Evolutionary conservation across 2,113 vertebrate species (phyloP).

Genomic region (Cynoglossus semilaevis): DNA sequence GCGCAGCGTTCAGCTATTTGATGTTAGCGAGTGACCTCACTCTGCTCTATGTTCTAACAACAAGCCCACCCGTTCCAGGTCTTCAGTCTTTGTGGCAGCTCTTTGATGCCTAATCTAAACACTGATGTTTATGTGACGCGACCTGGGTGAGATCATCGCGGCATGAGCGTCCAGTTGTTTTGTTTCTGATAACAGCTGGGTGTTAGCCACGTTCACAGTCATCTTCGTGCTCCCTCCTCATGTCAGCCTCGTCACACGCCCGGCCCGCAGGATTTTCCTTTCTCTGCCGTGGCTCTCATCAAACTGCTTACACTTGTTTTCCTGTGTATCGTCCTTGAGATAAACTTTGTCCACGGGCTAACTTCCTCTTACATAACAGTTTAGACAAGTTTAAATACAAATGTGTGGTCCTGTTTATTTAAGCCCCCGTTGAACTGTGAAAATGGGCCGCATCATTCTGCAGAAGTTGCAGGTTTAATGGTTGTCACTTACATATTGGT

Average conservation of each 20-base stretch:
- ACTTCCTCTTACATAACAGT: constrained; percentile 1
- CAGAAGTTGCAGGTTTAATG: too few species aligned
- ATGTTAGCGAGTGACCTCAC: constrained; percentile 59
- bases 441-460: background rate
- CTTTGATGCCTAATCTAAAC: constrained; percentile 67
- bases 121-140: constrained; percentile 49
- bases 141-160: constrained; percentile 50
- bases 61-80: constrained; percentile 55
- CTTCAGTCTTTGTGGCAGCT: constrained; percentile 55
- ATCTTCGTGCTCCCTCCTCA: constrained; percentile 9
- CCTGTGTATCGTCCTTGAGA: background rate
- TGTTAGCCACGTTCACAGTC: constrained; percentile 28
- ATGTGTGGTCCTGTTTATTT: constrained; percentile 1
- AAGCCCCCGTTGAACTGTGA: background rate
- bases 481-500: too few species aligned
- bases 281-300: constrained; percentile 10
- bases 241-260: background rate
- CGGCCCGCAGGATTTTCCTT: constrained; percentile 10
- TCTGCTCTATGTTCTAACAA: constrained; percentile 59
- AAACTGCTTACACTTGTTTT: constrained; percentile 3
- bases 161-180: constrained; percentile 58
- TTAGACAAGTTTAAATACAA: constrained; percentile 8
- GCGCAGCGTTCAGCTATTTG: constrained; percentile 50
- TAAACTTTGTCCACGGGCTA: background rate
- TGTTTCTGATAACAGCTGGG: constrained; percentile 54